Evolutionary conservation across 2,113 vertebrate genomes (phyloP).

Genomic region (Gymnorhina tibicen): DNA sequence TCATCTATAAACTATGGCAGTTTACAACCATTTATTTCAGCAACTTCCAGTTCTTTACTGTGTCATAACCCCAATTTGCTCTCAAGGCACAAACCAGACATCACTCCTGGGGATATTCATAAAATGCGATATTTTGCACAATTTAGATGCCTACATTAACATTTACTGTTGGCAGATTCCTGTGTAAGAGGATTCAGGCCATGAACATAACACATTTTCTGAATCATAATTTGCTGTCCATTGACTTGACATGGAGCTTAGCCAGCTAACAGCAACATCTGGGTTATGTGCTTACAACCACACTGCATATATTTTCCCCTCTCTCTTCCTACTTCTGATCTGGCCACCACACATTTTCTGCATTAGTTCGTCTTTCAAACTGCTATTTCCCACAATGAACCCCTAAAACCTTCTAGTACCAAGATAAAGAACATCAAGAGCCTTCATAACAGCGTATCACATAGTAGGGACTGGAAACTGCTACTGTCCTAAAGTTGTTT

Average conservation of each 20-base stretch:
- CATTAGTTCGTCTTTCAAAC: background rate
- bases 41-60: background rate
- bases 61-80: background rate
- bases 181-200: background rate
- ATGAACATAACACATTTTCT: background rate
- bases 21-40: background rate
- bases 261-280: background rate
- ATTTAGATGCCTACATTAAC: background rate
- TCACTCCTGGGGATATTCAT: background rate
- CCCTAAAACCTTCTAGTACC: background rate
- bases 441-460: background rate
- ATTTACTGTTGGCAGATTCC: background rate
- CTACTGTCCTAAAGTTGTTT: background rate
- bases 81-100: background rate
- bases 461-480: background rate
- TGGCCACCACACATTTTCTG: background rate
- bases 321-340: background rate
- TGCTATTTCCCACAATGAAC: background rate
- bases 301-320: rapidly evolving
- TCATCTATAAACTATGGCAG: background rate
- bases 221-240: background rate
- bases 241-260: background rate
- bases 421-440: background rate
- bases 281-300: background rate
- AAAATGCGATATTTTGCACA: background rate